These are phyloP conservation scores for Aythya baeri DNA, from an alignment of 2,113 vertebrate genomes.

Conservation along the genomic window DNA sequence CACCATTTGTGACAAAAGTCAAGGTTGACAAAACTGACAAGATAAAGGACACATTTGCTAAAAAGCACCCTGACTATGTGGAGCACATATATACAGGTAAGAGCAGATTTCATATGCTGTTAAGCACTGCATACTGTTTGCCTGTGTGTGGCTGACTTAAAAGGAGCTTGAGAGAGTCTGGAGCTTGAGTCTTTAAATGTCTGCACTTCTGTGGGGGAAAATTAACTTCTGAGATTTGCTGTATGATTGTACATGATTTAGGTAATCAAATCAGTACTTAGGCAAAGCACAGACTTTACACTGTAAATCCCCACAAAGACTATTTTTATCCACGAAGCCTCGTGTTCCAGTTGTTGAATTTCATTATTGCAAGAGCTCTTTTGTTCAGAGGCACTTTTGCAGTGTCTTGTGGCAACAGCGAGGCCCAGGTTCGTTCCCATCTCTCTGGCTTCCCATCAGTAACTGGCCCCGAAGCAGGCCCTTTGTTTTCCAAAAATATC, in stretches of 20 bases:
- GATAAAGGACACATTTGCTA: constrained; percentile 73
- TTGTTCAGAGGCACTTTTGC: background rate
- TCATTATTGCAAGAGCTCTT: background rate
- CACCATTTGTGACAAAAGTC: constrained; percentile 68
- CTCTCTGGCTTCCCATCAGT: accelerated
- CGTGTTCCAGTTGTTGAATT: background rate
- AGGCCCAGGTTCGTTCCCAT: background rate
- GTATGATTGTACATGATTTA: background rate
- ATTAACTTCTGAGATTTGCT: background rate
- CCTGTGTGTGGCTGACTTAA: background rate
- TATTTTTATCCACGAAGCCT: background rate
- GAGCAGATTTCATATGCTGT: background rate
- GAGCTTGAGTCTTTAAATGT: background rate
- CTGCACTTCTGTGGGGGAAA: background rate
- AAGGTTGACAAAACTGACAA: constrained; percentile 62
- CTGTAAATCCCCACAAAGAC: background rate
- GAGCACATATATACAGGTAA: constrained; percentile 79
- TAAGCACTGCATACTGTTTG: background rate
- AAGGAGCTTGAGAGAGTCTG: background rate
- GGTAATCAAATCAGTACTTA: background rate
- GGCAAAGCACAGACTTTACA: background rate
- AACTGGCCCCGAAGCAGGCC: background rate
- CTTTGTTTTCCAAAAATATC: background rate
- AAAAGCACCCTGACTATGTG: constrained; percentile 66
- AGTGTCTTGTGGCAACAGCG: no score